These are phyloP conservation scores for Metalampra italica DNA, from an alignment of 2,888 invertebrate species.

Conservation along the genomic window DNA sequence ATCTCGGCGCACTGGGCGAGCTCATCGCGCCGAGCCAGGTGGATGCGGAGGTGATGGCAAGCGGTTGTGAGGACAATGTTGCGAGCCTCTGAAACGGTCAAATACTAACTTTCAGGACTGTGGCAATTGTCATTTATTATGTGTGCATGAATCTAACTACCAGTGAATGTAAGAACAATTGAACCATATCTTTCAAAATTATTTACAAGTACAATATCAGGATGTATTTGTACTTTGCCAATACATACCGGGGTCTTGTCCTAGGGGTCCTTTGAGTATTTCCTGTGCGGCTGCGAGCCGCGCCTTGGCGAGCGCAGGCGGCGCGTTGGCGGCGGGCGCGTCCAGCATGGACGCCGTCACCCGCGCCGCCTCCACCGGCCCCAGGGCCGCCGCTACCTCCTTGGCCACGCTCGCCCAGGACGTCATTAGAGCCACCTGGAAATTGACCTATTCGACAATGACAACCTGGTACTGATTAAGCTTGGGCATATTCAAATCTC, in stretches of 20 bases:
- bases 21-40: constrained; percentile 89
- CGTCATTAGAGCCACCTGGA: constrained; percentile 87
- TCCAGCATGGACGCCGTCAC: constrained; percentile 88
- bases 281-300: constrained; percentile 91
- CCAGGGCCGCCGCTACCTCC: constrained; percentile 86
- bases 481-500: no score
- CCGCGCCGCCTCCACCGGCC: constrained; percentile 87
- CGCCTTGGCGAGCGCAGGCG: constrained; percentile 86
- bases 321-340: constrained; percentile 81
- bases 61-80: constrained; percentile 89
- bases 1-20: constrained; percentile 91
- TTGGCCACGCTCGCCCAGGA: constrained; percentile 91
- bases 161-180: no score
- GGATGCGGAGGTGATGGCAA: constrained; percentile 90
- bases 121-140: no score
- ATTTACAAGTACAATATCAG: no score
- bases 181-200: no score
- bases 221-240: no score
- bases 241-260: constrained; percentile 55
- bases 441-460: no score
- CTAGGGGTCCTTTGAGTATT: constrained; percentile 71
- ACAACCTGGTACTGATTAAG: no score
- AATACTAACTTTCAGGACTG: no score
- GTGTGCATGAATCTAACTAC: no score
- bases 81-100: constrained; percentile 88